These are phyloP conservation scores for Willisornis vidua DNA, from an alignment of 2,113 vertebrate genomes.

Conservation along the genomic window DNA sequence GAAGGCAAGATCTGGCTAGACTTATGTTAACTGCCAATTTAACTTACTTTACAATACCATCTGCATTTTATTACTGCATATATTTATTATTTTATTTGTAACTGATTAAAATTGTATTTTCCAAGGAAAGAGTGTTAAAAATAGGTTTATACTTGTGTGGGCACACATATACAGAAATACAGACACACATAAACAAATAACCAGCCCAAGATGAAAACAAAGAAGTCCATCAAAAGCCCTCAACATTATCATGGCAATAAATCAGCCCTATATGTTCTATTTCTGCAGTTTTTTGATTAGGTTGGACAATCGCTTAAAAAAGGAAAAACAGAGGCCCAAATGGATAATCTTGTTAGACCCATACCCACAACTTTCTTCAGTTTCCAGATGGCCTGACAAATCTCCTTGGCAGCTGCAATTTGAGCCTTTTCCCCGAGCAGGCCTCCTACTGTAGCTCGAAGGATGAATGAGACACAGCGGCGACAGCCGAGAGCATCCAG, in stretches of 20 bases:
- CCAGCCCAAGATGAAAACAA: background rate
- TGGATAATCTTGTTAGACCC: conserved; percentile 56
- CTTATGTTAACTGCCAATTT: background rate
- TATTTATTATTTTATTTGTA: background rate
- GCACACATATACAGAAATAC: background rate
- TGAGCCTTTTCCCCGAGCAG: conserved; percentile 95
- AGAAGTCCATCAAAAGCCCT: background rate
- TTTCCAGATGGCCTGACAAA: conserved; percentile 82
- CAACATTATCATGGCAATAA: conserved; percentile 13
- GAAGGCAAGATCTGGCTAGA: background rate
- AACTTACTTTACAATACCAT: background rate
- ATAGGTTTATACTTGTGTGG: background rate
- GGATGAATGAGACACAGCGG: conserved; percentile 88
- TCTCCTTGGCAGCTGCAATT: conserved; percentile 86
- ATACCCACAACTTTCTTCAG: conserved; percentile 87
- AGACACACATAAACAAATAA: background rate
- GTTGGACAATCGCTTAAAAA: conserved; percentile 33
- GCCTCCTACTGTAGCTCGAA: conserved; percentile 84
- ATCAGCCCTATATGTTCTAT: background rate
- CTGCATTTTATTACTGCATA: background rate
- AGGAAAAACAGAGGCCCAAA: background rate
- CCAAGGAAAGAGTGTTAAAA: background rate
- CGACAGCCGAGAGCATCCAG: conserved; percentile 79
- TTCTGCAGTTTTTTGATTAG: conserved; percentile 6
- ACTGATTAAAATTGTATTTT: background rate